phyloP scores from a whole-genome alignment of 2,888 invertebrate species.

The Ormia ochracea region DNA sequence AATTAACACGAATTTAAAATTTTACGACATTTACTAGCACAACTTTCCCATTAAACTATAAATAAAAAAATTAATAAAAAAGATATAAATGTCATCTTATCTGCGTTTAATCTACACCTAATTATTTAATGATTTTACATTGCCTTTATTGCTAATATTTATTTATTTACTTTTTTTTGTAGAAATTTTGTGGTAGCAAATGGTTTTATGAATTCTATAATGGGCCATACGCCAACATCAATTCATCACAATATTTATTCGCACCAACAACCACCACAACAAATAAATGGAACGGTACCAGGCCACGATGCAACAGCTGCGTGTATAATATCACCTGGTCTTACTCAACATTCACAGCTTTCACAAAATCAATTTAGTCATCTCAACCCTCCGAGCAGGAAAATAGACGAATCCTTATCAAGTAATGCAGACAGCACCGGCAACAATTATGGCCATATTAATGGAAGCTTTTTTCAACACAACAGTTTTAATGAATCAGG shows the following conservation, averaged over 20 bases:
- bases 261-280: slow-evolving; percentile 52
- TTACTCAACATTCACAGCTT: slow-evolving; percentile 24
- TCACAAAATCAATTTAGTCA: slow-evolving; percentile 12
- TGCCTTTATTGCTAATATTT: slow-evolving; percentile 23
- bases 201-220: slow-evolving; percentile 79
- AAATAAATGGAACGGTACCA: slow-evolving; percentile 43
- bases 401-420: slow-evolving; percentile 21
- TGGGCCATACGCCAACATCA: slow-evolving; percentile 77
- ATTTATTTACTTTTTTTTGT: slow-evolving; percentile 54
- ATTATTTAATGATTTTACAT: slow-evolving; percentile 60
- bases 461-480: slow-evolving; percentile 55
- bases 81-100: slow-evolving; percentile 24
- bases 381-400: neutral
- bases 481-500: neutral
- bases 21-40: slow-evolving; percentile 73
- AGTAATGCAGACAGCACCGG: slow-evolving; percentile 23
- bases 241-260: slow-evolving; percentile 64
- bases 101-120: slow-evolving; percentile 27
- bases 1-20: slow-evolving; percentile 74
- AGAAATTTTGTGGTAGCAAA: slow-evolving; percentile 82
- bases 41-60: slow-evolving; percentile 61
- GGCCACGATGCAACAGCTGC: slow-evolving; percentile 43
- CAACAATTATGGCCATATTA: slow-evolving; percentile 56
- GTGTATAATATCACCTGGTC: neutral
- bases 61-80: neutral